phyloP scores from a whole-genome alignment of 1,140 invertebrate species.

The Mizuhopecten yessoensis region DNA sequence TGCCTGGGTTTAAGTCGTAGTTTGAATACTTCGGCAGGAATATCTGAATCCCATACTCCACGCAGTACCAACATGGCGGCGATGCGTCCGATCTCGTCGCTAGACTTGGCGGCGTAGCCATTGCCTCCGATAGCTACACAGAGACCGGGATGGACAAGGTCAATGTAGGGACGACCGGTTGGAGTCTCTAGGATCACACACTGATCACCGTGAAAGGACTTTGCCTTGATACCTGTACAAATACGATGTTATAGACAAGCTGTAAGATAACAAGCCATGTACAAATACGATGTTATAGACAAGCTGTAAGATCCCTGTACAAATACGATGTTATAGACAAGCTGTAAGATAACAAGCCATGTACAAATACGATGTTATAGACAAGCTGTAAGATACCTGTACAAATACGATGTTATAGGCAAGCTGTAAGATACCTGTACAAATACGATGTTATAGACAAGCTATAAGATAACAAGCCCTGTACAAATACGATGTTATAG shows the following conservation, averaged over 20 bases:
- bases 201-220: slow-evolving; percentile 47
- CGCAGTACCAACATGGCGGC: slow-evolving; percentile 52
- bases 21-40: slow-evolving; percentile 44
- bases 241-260: background rate
- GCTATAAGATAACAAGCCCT: no score
- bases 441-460: no score
- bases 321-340: no score
- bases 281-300: no score
- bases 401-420: no score
- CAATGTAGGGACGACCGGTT: slow-evolving; percentile 55
- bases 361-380: no score
- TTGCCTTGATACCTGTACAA: slow-evolving; percentile 47
- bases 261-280: no score
- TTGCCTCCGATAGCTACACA: slow-evolving; percentile 62
- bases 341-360: no score
- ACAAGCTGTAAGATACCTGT: no score
- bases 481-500: no score
- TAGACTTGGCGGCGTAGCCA: slow-evolving; percentile 58
- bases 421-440: no score
- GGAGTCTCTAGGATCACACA: slow-evolving; percentile 58
- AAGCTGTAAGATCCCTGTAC: no score
- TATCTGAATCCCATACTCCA: slow-evolving; percentile 43
- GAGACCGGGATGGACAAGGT: slow-evolving; percentile 52
- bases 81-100: slow-evolving; percentile 64
- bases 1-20: slow-evolving; percentile 11